Evolutionary conservation across 2,888 invertebrate genomes (phyloP).

Genomic region (Proisotoma minuta): DNA sequence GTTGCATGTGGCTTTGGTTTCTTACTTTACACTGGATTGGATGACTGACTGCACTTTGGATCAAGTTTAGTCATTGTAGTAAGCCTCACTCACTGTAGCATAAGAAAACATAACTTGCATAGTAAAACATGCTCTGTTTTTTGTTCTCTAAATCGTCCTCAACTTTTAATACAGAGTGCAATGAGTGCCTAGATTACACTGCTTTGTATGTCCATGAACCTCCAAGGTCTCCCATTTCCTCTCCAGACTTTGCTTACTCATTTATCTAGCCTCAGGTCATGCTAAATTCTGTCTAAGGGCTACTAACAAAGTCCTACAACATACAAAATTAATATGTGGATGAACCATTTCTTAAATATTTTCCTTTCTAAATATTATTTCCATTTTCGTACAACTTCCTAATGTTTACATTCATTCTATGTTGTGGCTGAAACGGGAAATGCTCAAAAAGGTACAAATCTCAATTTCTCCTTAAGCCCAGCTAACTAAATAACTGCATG

Average conservation of each 20-base stretch:
- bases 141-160: not conserved
- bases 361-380: not conserved
- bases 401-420: not conserved
- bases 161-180: not conserved
- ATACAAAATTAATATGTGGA: no score
- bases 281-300: not conserved
- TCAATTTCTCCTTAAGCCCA: no score
- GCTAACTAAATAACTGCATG: no score
- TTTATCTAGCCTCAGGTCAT: not conserved
- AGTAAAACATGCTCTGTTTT: conserved; percentile 3
- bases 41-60: not conserved
- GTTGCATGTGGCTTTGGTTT: not conserved
- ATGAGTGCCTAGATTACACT: not conserved
- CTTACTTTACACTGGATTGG: not conserved
- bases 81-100: not conserved
- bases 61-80: not conserved
- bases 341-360: no score
- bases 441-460: no score
- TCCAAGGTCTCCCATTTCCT: conserved; percentile 44
- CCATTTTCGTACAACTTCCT: not conserved
- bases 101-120: conserved; percentile 6
- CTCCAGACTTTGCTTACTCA: conserved; percentile 14
- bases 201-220: conserved; percentile 42
- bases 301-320: no score
- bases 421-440: not conserved